phyloP scores from a whole-genome alignment of 1,140 invertebrate species.

The Psilanteris sp. region DNA sequence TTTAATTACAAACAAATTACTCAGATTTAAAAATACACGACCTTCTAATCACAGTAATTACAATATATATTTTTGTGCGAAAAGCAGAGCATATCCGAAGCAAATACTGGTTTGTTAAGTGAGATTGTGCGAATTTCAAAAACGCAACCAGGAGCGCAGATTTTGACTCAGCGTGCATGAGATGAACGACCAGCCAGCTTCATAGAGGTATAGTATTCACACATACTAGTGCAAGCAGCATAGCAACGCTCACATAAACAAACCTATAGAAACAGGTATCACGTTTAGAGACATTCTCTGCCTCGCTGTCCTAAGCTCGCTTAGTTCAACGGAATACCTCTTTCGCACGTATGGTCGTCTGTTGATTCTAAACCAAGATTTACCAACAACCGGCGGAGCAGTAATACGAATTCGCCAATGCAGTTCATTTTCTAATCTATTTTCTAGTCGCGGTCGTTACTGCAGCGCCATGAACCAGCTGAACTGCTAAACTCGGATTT shows the following conservation, averaged over 20 bases:
- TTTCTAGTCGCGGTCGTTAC: conserved; percentile 57
- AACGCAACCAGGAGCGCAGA: conserved; percentile 27
- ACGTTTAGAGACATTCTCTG: conserved; percentile 70
- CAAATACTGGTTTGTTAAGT: too few relatives aligned
- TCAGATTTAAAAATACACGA: too few relatives aligned
- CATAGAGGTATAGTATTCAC: conserved; percentile 36
- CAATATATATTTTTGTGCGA: too few relatives aligned
- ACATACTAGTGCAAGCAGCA: conserved; percentile 34
- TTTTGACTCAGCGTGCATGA: conserved; percentile 20
- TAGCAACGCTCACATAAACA: conserved; percentile 57
- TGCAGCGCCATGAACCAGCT: not conserved
- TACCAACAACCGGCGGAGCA: conserved; percentile 75
- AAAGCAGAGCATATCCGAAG: too few relatives aligned
- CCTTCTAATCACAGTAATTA: too few relatives aligned
- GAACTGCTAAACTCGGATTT: conserved; percentile 3
- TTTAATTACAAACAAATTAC: too few relatives aligned
- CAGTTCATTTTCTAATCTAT: conserved; percentile 65
- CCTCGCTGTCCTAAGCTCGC: conserved; percentile 74
- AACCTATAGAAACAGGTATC: conserved; percentile 65
- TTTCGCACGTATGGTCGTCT: conserved; percentile 66
- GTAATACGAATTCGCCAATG: conserved; percentile 46
- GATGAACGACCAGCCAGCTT: conserved; percentile 24
- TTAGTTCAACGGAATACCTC: conserved; percentile 76
- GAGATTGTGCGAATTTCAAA: conserved; percentile 9
- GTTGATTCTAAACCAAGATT: conserved; percentile 76